Percentiles rank a stretch among this genome's conserved stretches.
phyloP scores from a whole-genome alignment of 2,113 vertebrate species.

The Cacatua alba region DNA sequence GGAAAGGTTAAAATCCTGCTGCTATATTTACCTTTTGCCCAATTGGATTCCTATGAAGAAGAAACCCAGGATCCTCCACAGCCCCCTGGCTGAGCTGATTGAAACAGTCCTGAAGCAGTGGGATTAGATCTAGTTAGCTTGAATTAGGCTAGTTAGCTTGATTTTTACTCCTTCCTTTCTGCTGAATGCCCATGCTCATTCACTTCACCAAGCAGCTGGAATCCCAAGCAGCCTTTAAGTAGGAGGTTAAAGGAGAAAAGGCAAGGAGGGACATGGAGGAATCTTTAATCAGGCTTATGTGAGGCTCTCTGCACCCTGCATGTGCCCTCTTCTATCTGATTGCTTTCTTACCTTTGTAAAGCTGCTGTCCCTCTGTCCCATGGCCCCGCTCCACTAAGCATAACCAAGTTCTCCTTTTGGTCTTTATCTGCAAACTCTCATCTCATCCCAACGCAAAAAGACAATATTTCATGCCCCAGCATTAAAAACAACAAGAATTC shows the following conservation, averaged over 20 bases:
- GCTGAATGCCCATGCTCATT: background rate
- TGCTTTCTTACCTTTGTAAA: background rate
- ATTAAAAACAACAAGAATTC: background rate
- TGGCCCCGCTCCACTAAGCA: fast-evolving
- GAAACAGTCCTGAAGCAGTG: background rate
- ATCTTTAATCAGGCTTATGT: background rate
- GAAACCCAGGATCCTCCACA: background rate
- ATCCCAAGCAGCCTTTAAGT: background rate
- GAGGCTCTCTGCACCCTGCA: background rate
- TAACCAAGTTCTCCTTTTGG: background rate
- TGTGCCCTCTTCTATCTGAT: background rate
- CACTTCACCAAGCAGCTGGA: background rate
- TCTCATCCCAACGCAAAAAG: background rate
- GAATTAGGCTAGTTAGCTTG: background rate
- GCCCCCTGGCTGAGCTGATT: background rate
- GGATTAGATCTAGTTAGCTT: background rate
- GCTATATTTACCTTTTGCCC: background rate
- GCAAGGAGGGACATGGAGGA: background rate
- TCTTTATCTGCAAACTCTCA: background rate
- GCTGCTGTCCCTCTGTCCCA: background rate
- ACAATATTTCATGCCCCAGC: background rate
- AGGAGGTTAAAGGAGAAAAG: background rate
- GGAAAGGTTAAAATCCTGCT: background rate
- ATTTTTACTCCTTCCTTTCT: background rate
- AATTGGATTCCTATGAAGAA: background rate